phyloP scores from a whole-genome alignment of 1,140 invertebrate species.

The Zaprionus kolodkinae region DNA sequence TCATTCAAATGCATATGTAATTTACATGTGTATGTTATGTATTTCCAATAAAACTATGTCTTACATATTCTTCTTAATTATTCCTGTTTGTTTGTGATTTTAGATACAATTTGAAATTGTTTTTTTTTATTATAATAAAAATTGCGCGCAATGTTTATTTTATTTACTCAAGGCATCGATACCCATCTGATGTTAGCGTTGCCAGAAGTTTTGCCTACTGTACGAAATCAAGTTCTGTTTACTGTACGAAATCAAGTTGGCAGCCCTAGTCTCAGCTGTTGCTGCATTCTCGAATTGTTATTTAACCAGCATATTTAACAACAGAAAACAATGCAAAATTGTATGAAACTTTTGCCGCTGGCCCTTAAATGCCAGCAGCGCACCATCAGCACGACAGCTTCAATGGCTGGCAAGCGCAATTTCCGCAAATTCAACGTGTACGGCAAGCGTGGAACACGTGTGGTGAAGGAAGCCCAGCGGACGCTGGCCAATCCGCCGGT shows the following conservation, averaged over 20 bases:
- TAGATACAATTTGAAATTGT: not conserved
- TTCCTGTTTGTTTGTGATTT: no score
- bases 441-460: conserved; percentile 89
- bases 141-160: not conserved
- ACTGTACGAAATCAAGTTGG: conserved; percentile 1
- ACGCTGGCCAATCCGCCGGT: conserved; percentile 87
- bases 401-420: conserved; percentile 89
- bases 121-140: not conserved
- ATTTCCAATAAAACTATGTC: no score
- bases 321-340: conserved; percentile 70
- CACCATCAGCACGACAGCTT: conserved; percentile 86
- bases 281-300: conserved; percentile 52
- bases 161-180: not conserved
- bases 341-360: conserved; percentile 60
- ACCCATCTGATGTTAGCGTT: not conserved
- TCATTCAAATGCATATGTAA: no score
- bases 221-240: not conserved
- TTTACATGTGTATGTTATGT: no score
- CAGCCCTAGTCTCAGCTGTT: conserved; percentile 45
- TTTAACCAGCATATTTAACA: conserved; percentile 47
- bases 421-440: conserved; percentile 90
- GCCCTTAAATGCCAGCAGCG: conserved; percentile 77
- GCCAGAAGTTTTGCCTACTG: not conserved
- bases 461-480: conserved; percentile 87
- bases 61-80: no score